Base-by-base conservation (phyloP, 2,888 invertebrate species). In the Sminthurides aquaticus region DNA sequence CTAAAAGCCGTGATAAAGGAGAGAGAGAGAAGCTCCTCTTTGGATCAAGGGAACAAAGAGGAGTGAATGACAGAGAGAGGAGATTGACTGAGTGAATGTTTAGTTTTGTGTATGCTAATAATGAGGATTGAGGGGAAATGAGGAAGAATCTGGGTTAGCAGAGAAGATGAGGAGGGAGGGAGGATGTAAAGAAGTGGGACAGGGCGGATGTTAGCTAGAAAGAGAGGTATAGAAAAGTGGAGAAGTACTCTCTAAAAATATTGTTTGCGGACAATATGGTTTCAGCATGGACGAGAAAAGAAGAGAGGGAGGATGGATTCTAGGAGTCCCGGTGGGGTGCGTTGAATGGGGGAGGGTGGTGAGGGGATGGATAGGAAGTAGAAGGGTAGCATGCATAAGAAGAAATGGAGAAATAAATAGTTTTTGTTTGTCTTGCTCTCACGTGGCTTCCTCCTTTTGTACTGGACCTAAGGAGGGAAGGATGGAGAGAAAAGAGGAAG, bases 191-290 rank as follows among this genome's bases (percentile, higher is more conserved):
- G 57, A 57, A 57, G 57, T 28, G 57, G 29, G 28, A 3, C 5
- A 58, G 3, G 24, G 28, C 26, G 27, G 34, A 5, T 22, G 58
- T n/a, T 8, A 15, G 29, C 3, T 15, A 43, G 8, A 58, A 18
- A 58, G 34, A 58, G 18, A 58, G 58, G 48, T 28, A 28, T 26
- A 58, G 43, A 1, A 15, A 15, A 57, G 29, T n/a, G 20, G 29
- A 20, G n/a, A n/a, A n/a, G n/a, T 15, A 34, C 43, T 34, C 5
- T 34, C 43, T 34, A 34, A 34, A 34, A 34, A 34, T 34, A 34
- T n/a, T n/a, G n/a, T n/a, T n/a, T n/a, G 43, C 15, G 43, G 43
- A 34, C 43, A 34, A 34, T 34, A 34, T 34, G 8, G 8, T 11
- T 34, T 15, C 43, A 34, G 5, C 5, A 5, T 11, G 15, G 43